Conservation (phyloP, 2,888 invertebrate genomes). For the Coelinius sp. region DNA sequence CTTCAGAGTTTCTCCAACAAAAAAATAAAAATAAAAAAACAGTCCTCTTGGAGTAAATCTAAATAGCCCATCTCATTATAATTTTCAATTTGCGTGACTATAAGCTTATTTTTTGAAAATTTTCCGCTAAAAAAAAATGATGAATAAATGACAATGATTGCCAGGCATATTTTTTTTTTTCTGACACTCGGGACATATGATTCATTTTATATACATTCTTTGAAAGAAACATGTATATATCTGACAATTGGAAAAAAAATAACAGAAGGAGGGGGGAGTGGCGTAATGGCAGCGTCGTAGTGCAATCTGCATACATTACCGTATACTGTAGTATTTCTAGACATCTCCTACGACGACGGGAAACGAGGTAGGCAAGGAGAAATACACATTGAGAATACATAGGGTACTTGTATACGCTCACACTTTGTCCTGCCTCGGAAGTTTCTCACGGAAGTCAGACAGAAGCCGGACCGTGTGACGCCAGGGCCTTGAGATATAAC, state of each 20-base stretch:
- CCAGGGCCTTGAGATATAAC: constrained; percentile 32
- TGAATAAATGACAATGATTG: background rate
- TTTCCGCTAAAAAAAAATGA: background rate
- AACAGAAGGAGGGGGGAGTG: constrained; percentile 28
- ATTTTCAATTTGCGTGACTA: too few species aligned
- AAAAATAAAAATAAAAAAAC: background rate
- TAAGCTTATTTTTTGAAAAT: too few species aligned
- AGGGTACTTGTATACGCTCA: constrained; percentile 19
- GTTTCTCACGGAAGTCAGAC: constrained; percentile 66
- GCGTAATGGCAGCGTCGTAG: constrained; percentile 60
- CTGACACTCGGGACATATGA: background rate
- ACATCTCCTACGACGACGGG: constrained; percentile 26
- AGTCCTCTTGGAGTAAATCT: background rate
- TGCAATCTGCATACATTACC: constrained; percentile 68
- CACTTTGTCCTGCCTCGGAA: constrained; percentile 56
- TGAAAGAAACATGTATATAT: background rate
- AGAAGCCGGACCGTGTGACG: constrained; percentile 42
- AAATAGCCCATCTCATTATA: too few species aligned
- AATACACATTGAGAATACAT: constrained; percentile 10
- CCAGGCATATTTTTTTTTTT: background rate
- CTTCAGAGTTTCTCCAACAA: too few species aligned
- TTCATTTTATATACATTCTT: background rate
- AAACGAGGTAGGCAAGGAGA: constrained; percentile 28
- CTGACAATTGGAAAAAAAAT: background rate
- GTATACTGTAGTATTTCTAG: constrained; percentile 28